phyloP scores from a whole-genome alignment of 2,888 invertebrate species.

The Torymus auratus region DNA sequence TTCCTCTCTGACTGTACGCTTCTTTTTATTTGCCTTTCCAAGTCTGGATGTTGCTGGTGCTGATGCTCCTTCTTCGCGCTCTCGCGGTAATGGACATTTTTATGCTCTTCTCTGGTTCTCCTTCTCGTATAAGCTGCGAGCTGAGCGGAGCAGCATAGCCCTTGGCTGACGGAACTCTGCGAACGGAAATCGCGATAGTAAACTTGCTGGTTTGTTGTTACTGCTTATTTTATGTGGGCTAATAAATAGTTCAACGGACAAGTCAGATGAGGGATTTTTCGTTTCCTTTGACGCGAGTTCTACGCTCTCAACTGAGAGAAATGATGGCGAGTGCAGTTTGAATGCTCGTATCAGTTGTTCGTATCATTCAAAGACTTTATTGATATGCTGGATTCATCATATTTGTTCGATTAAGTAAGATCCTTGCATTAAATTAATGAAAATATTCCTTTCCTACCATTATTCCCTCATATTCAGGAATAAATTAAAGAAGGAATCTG shows the following conservation, averaged over 20 bases:
- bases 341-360: neutral
- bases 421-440: too few species aligned
- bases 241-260: conserved; percentile 47
- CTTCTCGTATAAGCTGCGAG: neutral
- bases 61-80: conserved; percentile 5
- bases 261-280: conserved; percentile 33
- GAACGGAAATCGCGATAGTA: conserved; percentile 58
- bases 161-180: conserved; percentile 25
- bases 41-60: neutral
- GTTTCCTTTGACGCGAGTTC: neutral
- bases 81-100: conserved; percentile 36
- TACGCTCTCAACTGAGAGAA: neutral
- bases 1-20: neutral
- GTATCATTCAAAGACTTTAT: neutral
- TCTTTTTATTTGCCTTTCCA: conserved; percentile 32
- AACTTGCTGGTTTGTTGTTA: conserved; percentile 44
- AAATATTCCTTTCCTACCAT: too few species aligned
- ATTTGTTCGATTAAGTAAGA: too few species aligned
- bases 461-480: too few species aligned
- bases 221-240: conserved; percentile 45
- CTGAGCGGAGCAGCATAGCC: neutral
- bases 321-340: conserved; percentile 3
- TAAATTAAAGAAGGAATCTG: too few species aligned
- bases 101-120: conserved; percentile 17
- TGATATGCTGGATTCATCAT: neutral